Percentiles rank a stretch among this genome's conserved stretches.
Evolutionary conservation across 2,888 invertebrate genomes (phyloP).

Genomic region (Ethmia dodecea): DNA sequence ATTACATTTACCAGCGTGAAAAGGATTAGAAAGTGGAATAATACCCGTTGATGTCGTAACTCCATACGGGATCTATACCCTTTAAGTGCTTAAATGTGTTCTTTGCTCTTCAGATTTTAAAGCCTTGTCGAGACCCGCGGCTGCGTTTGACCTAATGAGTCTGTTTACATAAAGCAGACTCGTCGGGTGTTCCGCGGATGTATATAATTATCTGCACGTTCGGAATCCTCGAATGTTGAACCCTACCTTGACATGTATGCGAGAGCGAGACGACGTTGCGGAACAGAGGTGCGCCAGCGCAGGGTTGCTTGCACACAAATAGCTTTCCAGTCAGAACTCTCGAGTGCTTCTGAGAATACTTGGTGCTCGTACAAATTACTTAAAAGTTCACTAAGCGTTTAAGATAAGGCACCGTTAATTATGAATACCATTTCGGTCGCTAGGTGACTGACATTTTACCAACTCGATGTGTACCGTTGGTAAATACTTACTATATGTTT

Average conservation of each 20-base stretch:
- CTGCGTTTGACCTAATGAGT: constrained; percentile 54
- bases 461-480: too few species aligned
- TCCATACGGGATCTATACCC: constrained; percentile 28
- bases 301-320: constrained; percentile 72
- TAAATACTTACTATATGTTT: too few species aligned
- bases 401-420: constrained; percentile 33
- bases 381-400: constrained; percentile 23
- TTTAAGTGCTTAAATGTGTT: constrained; percentile 7
- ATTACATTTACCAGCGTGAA: constrained; percentile 35
- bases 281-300: constrained; percentile 58
- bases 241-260: constrained; percentile 76
- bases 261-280: constrained; percentile 56
- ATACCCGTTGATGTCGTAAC: constrained; percentile 28
- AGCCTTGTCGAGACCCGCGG: constrained; percentile 17
- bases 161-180: constrained; percentile 58
- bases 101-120: not conserved
- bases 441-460: constrained; percentile 26
- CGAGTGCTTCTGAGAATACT: constrained; percentile 63
- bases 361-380: constrained; percentile 24
- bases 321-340: constrained; percentile 56
- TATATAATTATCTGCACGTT: constrained; percentile 60
- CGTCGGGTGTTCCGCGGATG: constrained; percentile 47
- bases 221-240: constrained; percentile 73
- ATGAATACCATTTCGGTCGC: constrained; percentile 23
- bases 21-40: constrained; percentile 53